A percentile compares a stretch with the other conserved stretches of the same genome.
phyloP scores from a whole-genome alignment of 2,888 invertebrate species.

The Rhodophaea formosa region DNA sequence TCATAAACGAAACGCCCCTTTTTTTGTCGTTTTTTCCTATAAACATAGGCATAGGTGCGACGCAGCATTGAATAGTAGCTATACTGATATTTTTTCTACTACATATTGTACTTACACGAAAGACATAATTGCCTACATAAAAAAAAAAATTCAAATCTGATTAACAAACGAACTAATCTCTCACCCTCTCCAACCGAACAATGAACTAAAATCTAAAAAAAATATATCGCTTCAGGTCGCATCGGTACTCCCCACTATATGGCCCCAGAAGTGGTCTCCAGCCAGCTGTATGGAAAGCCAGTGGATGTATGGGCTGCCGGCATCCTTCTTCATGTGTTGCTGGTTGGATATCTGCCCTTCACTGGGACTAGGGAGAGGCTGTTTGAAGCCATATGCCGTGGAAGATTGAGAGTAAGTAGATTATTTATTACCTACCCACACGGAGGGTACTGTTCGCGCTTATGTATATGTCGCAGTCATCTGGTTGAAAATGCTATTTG shows the following conservation, averaged over 20 bases:
- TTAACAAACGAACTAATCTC: not conserved
- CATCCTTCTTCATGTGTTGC: slow-evolving; percentile 94
- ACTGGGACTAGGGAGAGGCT: slow-evolving; percentile 96
- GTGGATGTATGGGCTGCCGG: slow-evolving; percentile 99
- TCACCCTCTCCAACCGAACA: not conserved
- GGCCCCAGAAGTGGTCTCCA: slow-evolving; percentile 98
- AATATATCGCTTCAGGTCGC: slow-evolving; percentile 83
- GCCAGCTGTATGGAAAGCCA: slow-evolving; percentile 94
- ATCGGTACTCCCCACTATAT: slow-evolving; percentile 98
- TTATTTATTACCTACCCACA: not conserved
- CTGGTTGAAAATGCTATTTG: too few species aligned
- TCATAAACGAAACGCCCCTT: too few species aligned
- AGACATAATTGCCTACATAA: too few species aligned
- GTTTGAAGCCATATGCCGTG: slow-evolving; percentile 94
- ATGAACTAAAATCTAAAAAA: not conserved
- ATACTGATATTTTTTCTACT: too few species aligned
- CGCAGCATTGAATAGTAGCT: too few species aligned
- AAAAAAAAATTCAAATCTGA: too few species aligned
- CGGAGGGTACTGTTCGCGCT: too few species aligned
- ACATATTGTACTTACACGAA: too few species aligned
- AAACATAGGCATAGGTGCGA: too few species aligned
- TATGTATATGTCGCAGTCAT: too few species aligned
- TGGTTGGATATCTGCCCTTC: slow-evolving; percentile 97
- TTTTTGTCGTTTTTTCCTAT: too few species aligned
- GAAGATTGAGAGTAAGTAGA: slow-evolving; percentile 86